Conservation (phyloP, 2,888 invertebrate genomes). For the Chrysotoxum bicinctum region DNA sequence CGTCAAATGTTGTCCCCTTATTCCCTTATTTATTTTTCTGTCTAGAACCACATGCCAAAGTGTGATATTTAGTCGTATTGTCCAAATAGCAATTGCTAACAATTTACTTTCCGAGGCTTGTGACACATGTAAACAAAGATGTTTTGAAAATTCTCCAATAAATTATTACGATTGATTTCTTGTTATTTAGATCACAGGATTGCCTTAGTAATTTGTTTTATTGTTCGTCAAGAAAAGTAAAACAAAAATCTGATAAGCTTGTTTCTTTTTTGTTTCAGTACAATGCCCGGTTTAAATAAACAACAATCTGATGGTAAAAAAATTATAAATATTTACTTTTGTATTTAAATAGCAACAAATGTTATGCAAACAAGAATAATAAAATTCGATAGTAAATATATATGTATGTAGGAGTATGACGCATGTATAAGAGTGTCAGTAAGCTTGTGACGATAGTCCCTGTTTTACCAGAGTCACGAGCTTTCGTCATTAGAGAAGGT, state of each 20-base stretch:
- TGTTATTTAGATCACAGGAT: not conserved
- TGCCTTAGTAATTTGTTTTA: not conserved
- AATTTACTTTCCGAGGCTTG: not conserved
- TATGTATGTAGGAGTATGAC: too few relatives aligned
- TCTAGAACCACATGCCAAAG: not conserved
- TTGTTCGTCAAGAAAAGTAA: not conserved
- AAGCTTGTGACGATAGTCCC: too few relatives aligned
- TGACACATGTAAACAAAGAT: slow-evolving; percentile 6
- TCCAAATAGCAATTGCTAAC: not conserved
- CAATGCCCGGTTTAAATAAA: not conserved
- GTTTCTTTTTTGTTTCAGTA: not conserved
- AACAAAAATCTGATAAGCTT: not conserved
- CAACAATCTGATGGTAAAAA: not conserved
- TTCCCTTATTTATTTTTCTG: not conserved
- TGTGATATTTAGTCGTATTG: not conserved
- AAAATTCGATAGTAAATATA: too few relatives aligned
- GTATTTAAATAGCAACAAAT: too few relatives aligned
- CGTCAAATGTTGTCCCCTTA: not conserved
- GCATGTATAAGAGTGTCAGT: too few relatives aligned
- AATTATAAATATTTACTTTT: not conserved
- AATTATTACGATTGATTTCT: not conserved
- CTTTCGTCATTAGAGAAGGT: too few relatives aligned
- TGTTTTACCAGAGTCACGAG: too few relatives aligned
- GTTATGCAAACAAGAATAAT: too few relatives aligned
- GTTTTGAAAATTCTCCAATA: not conserved